Evolutionary conservation across 35 echinoderm and acorn worm species (phyloP), one percentile per base, ranked within the genome.

Genomic region (Strongylocentrotus purpuratus): DNA sequence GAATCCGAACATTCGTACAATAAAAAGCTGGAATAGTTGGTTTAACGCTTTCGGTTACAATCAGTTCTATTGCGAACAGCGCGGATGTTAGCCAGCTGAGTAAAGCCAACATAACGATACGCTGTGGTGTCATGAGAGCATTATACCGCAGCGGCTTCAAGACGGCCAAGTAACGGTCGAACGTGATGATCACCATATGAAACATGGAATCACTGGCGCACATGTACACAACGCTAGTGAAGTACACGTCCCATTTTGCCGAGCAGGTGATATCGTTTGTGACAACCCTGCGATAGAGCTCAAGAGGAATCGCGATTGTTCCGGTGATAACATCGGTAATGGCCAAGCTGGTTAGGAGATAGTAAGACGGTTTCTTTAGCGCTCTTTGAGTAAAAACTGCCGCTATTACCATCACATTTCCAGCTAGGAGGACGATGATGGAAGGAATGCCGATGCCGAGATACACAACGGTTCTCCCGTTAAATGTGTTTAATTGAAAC

Each of bases 291-390:
- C 50, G 47, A 12, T 94, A 48, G 22, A 97, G 20, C 35, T 90
- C 94, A 9, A 94, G 31, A 6, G 96, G 96, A 22, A 94, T n/a
- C 0, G 87, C 86, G 13, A 96, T 46, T 0, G 85, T 17, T 5
- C 96, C 96, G 14, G 96, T 96, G 7, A 96, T 61, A 31, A 96
- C 3, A 46, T 97, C 96, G 31, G 92, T 78, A 11, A 96, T 45
- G 10, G 96, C 95, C 41, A 97, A 52, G 33, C 96, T 97, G 48
- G 87, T 52, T 7, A 97, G 45, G 41, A 95, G 88, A 35, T 96
- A 96, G 60, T 97, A 92, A 28, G 65, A 93, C 9, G 95, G 95
- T 61, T 89, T 94, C 7, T 94, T 86, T 15, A 97, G 96, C 32
- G 52, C 86, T n/a, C 28, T 61, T 13, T 95, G 52, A 10, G 15